Evolutionary conservation across 2,113 vertebrate species (phyloP).

Genomic region (Rhinichthys klamathensis): DNA sequence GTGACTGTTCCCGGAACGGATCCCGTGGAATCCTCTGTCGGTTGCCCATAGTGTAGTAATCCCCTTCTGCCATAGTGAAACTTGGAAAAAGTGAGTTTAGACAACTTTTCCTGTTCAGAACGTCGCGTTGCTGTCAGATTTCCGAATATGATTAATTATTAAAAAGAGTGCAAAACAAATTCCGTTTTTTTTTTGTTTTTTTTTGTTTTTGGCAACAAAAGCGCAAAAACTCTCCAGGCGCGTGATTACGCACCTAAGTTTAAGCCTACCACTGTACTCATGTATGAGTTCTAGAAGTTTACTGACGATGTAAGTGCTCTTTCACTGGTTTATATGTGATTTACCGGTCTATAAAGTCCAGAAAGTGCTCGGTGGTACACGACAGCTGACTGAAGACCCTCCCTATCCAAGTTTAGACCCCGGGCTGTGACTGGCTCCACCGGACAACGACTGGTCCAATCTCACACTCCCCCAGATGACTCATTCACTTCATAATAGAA

Average conservation of each 20-base stretch:
- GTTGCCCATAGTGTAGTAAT: constrained; percentile 79
- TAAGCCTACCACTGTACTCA: not conserved
- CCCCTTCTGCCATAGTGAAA: constrained; percentile 89
- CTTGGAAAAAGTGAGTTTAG: not conserved
- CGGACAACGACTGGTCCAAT: constrained; percentile 20
- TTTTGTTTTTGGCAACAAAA: not conserved
- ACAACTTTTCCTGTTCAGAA: not conserved
- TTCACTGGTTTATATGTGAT: constrained; percentile 67
- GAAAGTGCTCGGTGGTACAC: constrained; percentile 62
- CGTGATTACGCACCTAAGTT: constrained; percentile 1
- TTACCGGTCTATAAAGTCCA: constrained; percentile 45
- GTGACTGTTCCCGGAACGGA: constrained; percentile 86
- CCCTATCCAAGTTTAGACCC: constrained; percentile 68
- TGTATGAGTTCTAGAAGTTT: not conserved
- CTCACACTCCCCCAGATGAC: constrained; percentile 61
- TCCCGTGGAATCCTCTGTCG: constrained; percentile 84
- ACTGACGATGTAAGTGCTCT: not conserved
- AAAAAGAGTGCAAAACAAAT: not conserved
- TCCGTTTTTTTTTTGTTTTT: too few species aligned
- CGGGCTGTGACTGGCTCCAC: constrained; percentile 50
- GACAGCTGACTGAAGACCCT: constrained; percentile 70
- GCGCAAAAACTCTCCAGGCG: not conserved
- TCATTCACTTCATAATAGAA: constrained; percentile 74
- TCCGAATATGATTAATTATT: not conserved
- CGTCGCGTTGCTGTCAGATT: not conserved